Evolutionary conservation across 2,797 vertebrate species (phyloP).

Genomic region (Cyclura pinguis): DNA sequence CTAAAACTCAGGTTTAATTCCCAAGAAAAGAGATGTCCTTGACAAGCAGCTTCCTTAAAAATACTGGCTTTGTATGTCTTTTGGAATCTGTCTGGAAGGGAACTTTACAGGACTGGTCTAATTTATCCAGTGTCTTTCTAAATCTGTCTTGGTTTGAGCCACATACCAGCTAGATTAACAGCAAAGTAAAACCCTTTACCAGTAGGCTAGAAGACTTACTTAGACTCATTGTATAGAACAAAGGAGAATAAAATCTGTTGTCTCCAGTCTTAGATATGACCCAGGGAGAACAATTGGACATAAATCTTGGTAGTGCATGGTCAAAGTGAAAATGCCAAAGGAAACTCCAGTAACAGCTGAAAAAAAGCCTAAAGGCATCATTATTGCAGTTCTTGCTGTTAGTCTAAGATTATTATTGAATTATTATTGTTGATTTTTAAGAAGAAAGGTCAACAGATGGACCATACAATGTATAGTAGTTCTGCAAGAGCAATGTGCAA

Average conservation of each 20-base stretch:
- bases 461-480: background rate
- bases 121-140: background rate
- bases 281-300: background rate
- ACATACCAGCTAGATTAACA: background rate
- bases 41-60: background rate
- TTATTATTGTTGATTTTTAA: background rate
- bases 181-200: background rate
- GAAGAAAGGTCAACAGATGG: background rate
- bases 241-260: slow-evolving; percentile 3
- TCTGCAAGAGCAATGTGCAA: background rate
- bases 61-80: slow-evolving; percentile 8
- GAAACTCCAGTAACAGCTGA: background rate
- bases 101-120: background rate
- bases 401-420: background rate
- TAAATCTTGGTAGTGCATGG: background rate
- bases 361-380: background rate
- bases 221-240: background rate
- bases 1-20: background rate
- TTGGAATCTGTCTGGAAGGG: background rate
- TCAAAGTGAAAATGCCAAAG: background rate
- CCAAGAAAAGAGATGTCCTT: background rate
- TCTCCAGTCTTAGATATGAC: background rate
- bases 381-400: background rate
- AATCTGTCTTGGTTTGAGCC: background rate
- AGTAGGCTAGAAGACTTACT: background rate